Base-by-base conservation (phyloP, 2,888 invertebrate genomes). In the Amiota communis region DNA sequence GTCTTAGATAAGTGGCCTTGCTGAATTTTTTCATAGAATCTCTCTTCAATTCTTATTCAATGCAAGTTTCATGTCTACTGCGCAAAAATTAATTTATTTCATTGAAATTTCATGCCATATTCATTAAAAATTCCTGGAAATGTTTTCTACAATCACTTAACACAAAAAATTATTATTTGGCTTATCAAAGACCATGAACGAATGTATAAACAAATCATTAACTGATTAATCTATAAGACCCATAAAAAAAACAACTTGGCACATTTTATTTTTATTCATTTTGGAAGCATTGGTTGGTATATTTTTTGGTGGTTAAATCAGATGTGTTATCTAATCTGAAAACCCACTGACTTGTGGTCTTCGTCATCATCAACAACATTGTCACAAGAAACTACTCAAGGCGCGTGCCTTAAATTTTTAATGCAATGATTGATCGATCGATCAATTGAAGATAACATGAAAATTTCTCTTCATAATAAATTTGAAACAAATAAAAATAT, bases 141-240 rank as follows among this genome's bases (percentile, higher is more conserved):
- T 11, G 65, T 72, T 49, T 71, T 73, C 63, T 12, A n/a, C 63
- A 71, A 72, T 36, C 36, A 36, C 36, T 4, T 36, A 70, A 57
- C 20, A 48, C 70, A 47, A 73, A 67, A 70, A 72, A 73, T 56
- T 10, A 17, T 53, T 53, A 15, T 53, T 36, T 36, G 36, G 36
- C 36, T 36, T 20, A 59, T 20, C 17, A 59, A 59, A 15, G 59
- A 10, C 73, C 71, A 51, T 68, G 17, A 51, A 48, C 71, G 73
- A 70, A 36, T 17, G 4, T 8, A 86, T 85, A 85, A 83, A 83
- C 83, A 83, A 82, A 84, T 78, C 74, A 83, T 83, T 85, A 84
- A 65, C 77, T 76, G 85, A 85, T 84, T 36, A 83, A 75, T 72
- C 10, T 15, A 23, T 46, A 46, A 46, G 46, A 46, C 23, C 13